Evolutionary conservation across 2,888 invertebrate genomes (phyloP).

Genomic region (Drosophila quinaria): DNA sequence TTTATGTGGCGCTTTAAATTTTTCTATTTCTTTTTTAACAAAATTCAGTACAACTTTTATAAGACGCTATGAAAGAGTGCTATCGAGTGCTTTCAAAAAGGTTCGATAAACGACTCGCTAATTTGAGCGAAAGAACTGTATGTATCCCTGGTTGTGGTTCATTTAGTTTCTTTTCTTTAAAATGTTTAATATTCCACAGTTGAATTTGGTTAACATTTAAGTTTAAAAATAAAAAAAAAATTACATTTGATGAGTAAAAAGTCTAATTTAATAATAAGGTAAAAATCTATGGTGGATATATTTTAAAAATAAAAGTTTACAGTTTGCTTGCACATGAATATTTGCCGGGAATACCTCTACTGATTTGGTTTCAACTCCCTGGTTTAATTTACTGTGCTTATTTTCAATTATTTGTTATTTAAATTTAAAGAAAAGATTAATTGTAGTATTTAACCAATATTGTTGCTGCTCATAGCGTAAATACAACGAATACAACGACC

Average conservation of each 20-base stretch:
- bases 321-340: background rate
- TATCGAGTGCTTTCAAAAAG: slow-evolving; percentile 24
- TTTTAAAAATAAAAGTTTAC: background rate
- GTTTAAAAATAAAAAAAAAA: too few relatives aligned
- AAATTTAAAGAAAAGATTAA: slow-evolving; percentile 18
- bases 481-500: slow-evolving; percentile 17
- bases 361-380: slow-evolving; percentile 10
- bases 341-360: background rate
- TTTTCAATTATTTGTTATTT: slow-evolving; percentile 24
- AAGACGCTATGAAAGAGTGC: slow-evolving; percentile 50
- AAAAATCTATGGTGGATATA: background rate
- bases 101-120: slow-evolving; percentile 8
- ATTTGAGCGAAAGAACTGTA: slow-evolving; percentile 1
- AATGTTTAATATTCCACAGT: background rate
- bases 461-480: slow-evolving; percentile 12
- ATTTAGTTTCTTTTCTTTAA: background rate
- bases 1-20: slow-evolving; percentile 12
- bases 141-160: slow-evolving; percentile 3
- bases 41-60: slow-evolving; percentile 27
- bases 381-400: slow-evolving; percentile 13
- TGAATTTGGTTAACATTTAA: background rate
- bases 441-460: slow-evolving; percentile 6
- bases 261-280: too few relatives aligned
- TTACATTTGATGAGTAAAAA: too few relatives aligned
- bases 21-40: slow-evolving; percentile 17